Evolutionary conservation across 2,888 invertebrate species (phyloP).

Genomic region (Drosophila percnosoma): DNA sequence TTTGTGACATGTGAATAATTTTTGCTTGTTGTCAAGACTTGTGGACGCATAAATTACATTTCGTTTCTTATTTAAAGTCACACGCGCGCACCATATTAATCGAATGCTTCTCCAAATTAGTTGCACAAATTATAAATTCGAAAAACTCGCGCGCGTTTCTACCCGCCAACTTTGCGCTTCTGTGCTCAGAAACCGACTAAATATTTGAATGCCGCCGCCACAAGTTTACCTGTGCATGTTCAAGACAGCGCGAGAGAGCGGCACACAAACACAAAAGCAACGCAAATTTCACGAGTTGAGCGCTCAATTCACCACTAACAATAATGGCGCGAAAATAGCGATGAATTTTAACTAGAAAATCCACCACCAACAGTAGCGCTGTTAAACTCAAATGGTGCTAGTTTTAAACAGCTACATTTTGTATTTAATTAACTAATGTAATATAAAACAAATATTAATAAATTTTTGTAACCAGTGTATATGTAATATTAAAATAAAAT

Average conservation of each 20-base stretch:
- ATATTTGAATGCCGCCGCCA: slow-evolving; percentile 27
- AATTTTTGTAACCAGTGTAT: neutral
- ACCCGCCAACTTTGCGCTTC: slow-evolving; percentile 29
- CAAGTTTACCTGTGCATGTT: slow-evolving; percentile 19
- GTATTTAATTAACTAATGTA: no score
- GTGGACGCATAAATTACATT: slow-evolving; percentile 10
- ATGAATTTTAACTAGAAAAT: neutral
- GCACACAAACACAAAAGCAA: slow-evolving; percentile 13
- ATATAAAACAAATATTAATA: no score
- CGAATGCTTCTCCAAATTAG: slow-evolving; percentile 35
- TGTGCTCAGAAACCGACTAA: slow-evolving; percentile 63
- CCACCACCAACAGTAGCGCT: slow-evolving; percentile 13
- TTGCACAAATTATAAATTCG: slow-evolving; percentile 40
- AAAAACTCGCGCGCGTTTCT: slow-evolving; percentile 32
- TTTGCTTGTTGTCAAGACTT: neutral
- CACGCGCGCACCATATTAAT: slow-evolving; percentile 16
- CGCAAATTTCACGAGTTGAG: slow-evolving; percentile 16
- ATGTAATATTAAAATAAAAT: neutral
- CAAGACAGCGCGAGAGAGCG: slow-evolving; percentile 39
- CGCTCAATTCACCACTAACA: slow-evolving; percentile 40
- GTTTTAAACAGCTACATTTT: neutral
- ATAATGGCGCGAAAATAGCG: slow-evolving; percentile 12
- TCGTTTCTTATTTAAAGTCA: slow-evolving; percentile 12
- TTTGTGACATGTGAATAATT: slow-evolving; percentile 27
- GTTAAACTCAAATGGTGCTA: slow-evolving; percentile 26